Conservation (phyloP, 2,113 vertebrate genomes). For the Microcebus lehilahytsara region DNA sequence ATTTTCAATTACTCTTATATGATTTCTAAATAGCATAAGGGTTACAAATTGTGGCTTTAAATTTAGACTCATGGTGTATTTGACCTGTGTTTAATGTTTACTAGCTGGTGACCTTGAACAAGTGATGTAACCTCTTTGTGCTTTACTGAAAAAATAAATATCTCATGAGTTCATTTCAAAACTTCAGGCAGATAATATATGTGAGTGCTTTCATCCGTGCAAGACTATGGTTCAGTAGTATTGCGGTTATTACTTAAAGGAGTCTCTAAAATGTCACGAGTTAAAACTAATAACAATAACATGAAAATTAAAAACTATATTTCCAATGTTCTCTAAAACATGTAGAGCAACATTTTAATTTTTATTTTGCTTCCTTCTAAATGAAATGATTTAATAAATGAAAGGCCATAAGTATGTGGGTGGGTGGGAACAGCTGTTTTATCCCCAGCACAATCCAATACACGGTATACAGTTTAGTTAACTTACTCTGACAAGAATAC, state of each 20-base stretch:
- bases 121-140: background rate
- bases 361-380: background rate
- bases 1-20: background rate
- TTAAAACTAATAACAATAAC: background rate
- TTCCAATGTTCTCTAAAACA: background rate
- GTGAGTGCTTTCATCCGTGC: rapidly evolving
- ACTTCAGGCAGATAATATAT: background rate
- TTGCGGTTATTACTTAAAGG: background rate
- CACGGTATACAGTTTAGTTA: rapidly evolving
- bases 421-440: background rate
- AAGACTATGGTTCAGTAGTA: background rate
- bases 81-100: background rate
- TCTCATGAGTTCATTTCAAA: background rate
- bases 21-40: background rate
- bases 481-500: background rate
- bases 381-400: background rate
- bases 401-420: rapidly evolving
- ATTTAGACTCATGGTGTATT: background rate
- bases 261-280: background rate
- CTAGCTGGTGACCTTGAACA: too few relatives aligned
- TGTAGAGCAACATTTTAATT: rapidly evolving
- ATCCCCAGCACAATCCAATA: background rate
- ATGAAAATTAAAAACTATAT: background rate
- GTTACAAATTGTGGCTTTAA: background rate
- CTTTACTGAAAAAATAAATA: background rate